phyloP scores from a whole-genome alignment of 2,113 vertebrate genomes.

The Urocynchramus pylzowi region DNA sequence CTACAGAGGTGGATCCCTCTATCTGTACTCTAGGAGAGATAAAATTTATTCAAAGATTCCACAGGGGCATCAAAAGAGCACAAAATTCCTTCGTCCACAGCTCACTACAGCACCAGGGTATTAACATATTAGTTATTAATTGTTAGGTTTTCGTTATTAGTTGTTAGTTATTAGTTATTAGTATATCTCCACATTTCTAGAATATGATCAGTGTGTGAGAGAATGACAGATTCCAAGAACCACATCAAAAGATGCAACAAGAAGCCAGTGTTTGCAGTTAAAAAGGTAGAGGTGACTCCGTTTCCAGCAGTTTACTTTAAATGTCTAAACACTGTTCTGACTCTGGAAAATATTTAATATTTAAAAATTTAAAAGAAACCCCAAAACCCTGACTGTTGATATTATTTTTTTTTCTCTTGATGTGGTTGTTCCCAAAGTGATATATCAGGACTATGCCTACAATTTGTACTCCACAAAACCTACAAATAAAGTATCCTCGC shows the following conservation, averaged over 20 bases:
- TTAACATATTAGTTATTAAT: background rate
- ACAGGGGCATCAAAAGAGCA: rapidly evolving
- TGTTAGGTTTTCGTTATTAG: too few relatives aligned
- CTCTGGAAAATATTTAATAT: background rate
- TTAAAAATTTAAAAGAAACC: background rate
- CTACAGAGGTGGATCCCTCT: background rate
- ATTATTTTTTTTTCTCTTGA: background rate
- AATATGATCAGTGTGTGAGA: background rate
- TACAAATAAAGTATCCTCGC: background rate
- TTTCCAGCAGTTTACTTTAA: background rate
- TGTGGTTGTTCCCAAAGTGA: background rate
- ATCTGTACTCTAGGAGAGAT: background rate
- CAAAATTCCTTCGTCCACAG: background rate
- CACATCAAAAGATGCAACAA: background rate
- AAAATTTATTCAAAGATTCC: background rate
- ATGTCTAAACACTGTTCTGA: background rate
- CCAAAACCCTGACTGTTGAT: background rate
- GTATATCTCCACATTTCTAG: background rate
- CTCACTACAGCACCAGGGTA: background rate
- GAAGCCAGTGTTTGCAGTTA: background rate
- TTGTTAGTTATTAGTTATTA: background rate
- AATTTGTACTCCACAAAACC: background rate
- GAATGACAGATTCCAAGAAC: background rate
- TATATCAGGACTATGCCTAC: background rate
- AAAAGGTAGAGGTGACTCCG: background rate